Conservation (phyloP, 2,797 vertebrate species). For the Pseudochaenichthys georgianus region DNA sequence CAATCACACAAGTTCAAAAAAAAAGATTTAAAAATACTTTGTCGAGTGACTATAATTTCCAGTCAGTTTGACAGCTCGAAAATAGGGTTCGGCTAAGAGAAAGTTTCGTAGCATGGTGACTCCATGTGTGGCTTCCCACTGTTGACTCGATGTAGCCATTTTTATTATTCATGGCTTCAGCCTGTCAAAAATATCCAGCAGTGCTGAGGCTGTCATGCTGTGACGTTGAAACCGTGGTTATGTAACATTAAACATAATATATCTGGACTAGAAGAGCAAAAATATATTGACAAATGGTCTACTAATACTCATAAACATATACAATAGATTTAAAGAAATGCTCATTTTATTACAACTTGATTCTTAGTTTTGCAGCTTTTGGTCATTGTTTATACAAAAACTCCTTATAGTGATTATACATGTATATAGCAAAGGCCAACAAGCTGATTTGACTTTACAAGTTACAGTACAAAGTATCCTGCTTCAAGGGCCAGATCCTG, state of each 20-base stretch:
- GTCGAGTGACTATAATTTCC: slow-evolving; percentile 27
- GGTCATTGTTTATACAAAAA: not conserved
- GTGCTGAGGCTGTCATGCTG: slow-evolving; percentile 17
- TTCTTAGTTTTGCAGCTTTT: not conserved
- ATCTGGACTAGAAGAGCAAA: not conserved
- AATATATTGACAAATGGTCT: not conserved
- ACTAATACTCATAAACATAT: too few relatives aligned
- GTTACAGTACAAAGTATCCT: too few relatives aligned
- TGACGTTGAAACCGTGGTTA: slow-evolving; percentile 14
- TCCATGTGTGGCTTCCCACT: slow-evolving; percentile 14
- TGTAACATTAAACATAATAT: not conserved
- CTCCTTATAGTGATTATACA: not conserved
- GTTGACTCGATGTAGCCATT: not conserved
- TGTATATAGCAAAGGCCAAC: not conserved
- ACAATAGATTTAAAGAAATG: not conserved
- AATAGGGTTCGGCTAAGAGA: slow-evolving; percentile 41
- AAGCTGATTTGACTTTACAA: too few relatives aligned
- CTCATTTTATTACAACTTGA: not conserved
- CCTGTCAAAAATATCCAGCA: slow-evolving; percentile 1
- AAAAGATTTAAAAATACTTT: slow-evolving; percentile 44
- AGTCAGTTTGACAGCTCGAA: slow-evolving; percentile 46
- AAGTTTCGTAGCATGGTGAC: slow-evolving; percentile 15
- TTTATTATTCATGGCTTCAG: slow-evolving; percentile 5
- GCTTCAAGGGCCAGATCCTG: too few relatives aligned
- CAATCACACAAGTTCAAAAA: not conserved